phyloP scores from a whole-genome alignment of 1,140 invertebrate species.

The Habropoda laboriosa region DNA sequence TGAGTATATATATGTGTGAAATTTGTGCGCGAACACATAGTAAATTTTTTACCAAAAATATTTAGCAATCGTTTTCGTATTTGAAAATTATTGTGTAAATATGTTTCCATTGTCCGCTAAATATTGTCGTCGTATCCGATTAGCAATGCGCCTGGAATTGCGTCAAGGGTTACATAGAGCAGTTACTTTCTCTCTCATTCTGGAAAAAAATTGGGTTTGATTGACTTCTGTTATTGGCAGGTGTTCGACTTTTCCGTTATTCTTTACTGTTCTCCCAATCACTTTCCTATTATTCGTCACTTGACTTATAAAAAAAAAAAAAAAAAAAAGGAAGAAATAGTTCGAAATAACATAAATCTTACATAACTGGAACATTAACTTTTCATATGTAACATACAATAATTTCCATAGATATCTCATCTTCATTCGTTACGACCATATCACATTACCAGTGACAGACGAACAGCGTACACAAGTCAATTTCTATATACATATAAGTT shows the following conservation, averaged over 20 bases:
- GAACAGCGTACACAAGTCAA: neutral
- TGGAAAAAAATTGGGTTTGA: slow-evolving; percentile 27
- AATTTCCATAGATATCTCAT: neutral
- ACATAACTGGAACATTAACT: neutral
- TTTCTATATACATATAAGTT: neutral
- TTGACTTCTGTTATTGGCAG: slow-evolving; percentile 39
- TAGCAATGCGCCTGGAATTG: slow-evolving; percentile 51
- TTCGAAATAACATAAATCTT: neutral
- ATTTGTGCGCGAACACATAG: neutral
- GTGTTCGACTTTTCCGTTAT: slow-evolving; percentile 40
- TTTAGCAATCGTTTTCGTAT: neutral
- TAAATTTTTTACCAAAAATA: neutral
- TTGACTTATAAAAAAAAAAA: neutral
- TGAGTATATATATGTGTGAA: neutral
- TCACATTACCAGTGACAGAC: neutral
- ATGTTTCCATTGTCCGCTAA: neutral
- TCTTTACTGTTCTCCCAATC: slow-evolving; percentile 11
- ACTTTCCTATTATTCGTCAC: neutral
- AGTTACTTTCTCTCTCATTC: slow-evolving; percentile 60
- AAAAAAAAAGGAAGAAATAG: no score
- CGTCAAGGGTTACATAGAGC: slow-evolving; percentile 49
- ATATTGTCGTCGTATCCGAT: neutral
- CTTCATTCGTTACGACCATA: neutral
- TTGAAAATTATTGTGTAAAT: slow-evolving; percentile 17
- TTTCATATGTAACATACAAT: slow-evolving; percentile 1